Base-by-base conservation (phyloP, 2,888 invertebrate genomes). In the Philereme vetulata region DNA sequence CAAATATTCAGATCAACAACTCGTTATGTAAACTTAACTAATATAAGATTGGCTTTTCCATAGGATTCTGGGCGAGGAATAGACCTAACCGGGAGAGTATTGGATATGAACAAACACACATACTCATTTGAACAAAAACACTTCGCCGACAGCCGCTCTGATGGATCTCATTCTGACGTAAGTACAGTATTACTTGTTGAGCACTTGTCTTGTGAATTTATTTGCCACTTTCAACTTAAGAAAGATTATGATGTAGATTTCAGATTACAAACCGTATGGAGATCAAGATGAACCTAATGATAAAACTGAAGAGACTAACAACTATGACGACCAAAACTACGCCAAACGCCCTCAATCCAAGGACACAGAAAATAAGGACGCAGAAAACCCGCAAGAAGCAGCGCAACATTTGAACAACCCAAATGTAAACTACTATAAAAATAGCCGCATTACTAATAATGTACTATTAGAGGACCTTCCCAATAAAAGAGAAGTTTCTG, bases 401-500 rank as follows among this genome's bases (percentile, higher is more conserved):
- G 62, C 66, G 36, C 74, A 76, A 64, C 72, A 72, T 59, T 64
- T 74, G 9, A 65, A 51, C 9, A 77, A 75, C 52, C 72, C 66
- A n/a, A 60, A 69, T 32, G 60, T 51, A 4, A 62, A 63, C 47
- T 62, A 60, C 43, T 53, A 47, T 21, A 78, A 76, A 66, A 62
- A 61, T 5, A 79, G 72, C 61, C 69, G 62, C 2, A 44, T 62
- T 33, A 75, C 73, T 52, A 71, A 62, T 47, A 68, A 67, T 51
- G 65, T 56, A 40, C 68, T 75, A 3, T 62, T 62, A 45, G 70
- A 72, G 56, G 71, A 66, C 49, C 66, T 67, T 42, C 47, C 72
- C 4, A 73, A 74, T 59, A 81, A 79, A 67, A 69, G 72, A 69
- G 78, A 71, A 48, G 61, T 67, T 49, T 71, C 72, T 33, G 57